phyloP scores from a whole-genome alignment of 30 jellyfish, hydroid and myxozoan genomes.

The Cassiopea andromeda region DNA sequence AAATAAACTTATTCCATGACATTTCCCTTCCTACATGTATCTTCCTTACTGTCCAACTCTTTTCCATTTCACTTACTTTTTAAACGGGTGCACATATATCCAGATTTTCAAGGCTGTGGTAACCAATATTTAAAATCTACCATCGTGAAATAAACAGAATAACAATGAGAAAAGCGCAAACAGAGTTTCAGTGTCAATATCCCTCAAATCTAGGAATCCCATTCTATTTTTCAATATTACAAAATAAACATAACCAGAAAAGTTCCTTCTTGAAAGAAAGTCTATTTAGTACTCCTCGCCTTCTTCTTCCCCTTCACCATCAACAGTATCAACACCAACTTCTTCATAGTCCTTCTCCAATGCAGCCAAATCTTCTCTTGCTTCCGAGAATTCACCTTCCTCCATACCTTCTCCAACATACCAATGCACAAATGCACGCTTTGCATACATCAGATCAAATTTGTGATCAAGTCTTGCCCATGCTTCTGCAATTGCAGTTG shows the following conservation, averaged over 20 bases:
- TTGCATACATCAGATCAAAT: conserved; percentile 94
- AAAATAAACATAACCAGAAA: background rate
- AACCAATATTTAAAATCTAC: too few relatives aligned
- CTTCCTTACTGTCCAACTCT: too few relatives aligned
- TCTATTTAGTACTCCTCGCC: conserved; percentile 83
- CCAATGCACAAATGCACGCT: conserved; percentile 99
- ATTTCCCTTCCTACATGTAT: too few relatives aligned
- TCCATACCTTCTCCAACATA: conserved; percentile 99
- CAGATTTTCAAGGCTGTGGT: too few relatives aligned
- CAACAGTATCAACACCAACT: conserved; percentile 94
- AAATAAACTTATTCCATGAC: too few relatives aligned
- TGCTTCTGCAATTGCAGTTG: conserved; percentile 98
- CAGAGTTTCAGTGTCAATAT: too few relatives aligned
- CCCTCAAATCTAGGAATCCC: too few relatives aligned
- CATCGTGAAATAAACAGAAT: too few relatives aligned
- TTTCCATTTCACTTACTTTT: too few relatives aligned
- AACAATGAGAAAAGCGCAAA: too few relatives aligned
- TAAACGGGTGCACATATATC: too few relatives aligned
- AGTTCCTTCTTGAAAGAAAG: background rate
- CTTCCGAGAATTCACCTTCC: conserved; percentile 98
- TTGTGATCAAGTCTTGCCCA: conserved; percentile 98
- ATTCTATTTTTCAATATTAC: too few relatives aligned
- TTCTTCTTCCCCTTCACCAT: conserved; percentile 87
- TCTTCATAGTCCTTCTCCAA: conserved; percentile 98
- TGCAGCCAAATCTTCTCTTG: conserved; percentile 99